These are phyloP conservation scores for Berghia stephanieae DNA, from an alignment of 1,140 invertebrate genomes.

Conservation along the genomic window DNA sequence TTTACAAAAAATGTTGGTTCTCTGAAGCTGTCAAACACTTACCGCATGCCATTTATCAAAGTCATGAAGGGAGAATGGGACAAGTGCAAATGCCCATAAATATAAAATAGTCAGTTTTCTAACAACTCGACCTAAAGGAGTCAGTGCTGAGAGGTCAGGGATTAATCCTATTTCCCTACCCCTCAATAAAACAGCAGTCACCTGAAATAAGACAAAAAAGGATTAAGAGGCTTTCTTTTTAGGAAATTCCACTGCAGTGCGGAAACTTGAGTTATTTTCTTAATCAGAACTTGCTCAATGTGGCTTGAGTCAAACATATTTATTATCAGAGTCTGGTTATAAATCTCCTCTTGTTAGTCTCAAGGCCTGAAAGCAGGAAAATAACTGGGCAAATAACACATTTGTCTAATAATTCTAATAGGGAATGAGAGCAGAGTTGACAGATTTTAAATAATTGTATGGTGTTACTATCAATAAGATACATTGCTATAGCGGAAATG, in stretches of 20 bases:
- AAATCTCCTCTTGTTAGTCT: neutral
- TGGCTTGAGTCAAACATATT: neutral
- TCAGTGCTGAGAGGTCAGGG: slow-evolving; percentile 48
- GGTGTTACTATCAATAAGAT: no score
- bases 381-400: no score
- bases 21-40: no score
- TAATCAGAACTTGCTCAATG: neutral
- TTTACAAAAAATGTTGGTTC: no score
- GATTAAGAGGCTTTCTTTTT: neutral
- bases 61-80: slow-evolving; percentile 81
- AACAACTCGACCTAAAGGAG: slow-evolving; percentile 68
- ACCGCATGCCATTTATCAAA: slow-evolving; percentile 70
- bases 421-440: no score
- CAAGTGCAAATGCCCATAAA: slow-evolving; percentile 86
- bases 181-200: slow-evolving; percentile 56
- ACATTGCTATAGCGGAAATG: no score
- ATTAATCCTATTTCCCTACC: slow-evolving; percentile 61
- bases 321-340: neutral
- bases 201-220: slow-evolving; percentile 51
- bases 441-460: no score
- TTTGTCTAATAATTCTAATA: no score
- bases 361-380: neutral
- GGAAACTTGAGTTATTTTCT: neutral
- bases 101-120: slow-evolving; percentile 81
- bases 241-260: neutral